These are phyloP conservation scores for Colletes latitarsis DNA, from an alignment of 1,140 invertebrate genomes.

Conservation along the genomic window DNA sequence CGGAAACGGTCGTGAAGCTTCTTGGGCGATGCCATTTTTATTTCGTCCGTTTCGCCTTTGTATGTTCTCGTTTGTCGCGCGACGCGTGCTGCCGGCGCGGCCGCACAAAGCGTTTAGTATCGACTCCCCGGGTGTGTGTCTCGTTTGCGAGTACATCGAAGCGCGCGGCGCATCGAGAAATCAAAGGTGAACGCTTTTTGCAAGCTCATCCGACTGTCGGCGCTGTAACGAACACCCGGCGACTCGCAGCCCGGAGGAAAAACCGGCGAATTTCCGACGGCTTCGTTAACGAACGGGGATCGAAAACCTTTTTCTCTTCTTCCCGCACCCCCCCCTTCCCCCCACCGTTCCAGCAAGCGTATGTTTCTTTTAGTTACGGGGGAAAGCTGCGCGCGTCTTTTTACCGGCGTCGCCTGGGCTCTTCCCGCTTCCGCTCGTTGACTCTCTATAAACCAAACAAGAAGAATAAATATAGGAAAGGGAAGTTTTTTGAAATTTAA, in stretches of 20 bases:
- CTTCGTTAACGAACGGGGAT: not conserved
- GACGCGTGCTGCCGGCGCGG: not conserved
- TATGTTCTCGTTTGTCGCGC: not conserved
- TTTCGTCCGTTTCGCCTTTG: not conserved
- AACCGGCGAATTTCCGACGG: constrained; percentile 6
- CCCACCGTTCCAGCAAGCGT: not conserved
- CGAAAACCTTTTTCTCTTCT: not conserved
- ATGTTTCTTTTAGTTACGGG: not conserved
- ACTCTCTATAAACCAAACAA: no score
- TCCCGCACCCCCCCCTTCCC: no score
- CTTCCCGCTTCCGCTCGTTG: not conserved
- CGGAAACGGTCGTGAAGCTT: not conserved
- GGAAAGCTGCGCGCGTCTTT: no score
- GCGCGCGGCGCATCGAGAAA: not conserved
- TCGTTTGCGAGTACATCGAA: constrained; percentile 3
- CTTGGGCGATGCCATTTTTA: not conserved
- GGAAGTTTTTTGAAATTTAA: no score
- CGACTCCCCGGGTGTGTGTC: not conserved
- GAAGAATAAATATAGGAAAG: no score
- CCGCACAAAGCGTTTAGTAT: constrained; percentile 1
- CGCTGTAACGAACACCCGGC: not conserved
- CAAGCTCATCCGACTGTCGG: not conserved
- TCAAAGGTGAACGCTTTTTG: constrained; percentile 13
- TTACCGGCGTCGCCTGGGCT: no score
- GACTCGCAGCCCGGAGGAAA: not conserved